Conservation (phyloP, 2,113 vertebrate genomes). For the Mungos mungo region DNA sequence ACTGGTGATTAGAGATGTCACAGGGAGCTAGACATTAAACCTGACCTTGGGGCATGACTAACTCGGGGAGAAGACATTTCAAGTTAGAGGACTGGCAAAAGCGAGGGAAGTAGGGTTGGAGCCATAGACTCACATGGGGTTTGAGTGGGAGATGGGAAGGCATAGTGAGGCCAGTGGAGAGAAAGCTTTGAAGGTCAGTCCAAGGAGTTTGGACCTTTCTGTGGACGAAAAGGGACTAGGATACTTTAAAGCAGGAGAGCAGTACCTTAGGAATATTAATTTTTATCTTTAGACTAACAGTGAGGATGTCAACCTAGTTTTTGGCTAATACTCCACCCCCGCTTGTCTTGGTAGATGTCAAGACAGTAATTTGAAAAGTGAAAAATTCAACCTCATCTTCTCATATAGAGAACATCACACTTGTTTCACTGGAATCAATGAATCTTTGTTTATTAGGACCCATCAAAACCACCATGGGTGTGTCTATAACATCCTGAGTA, state of each 20-base stretch:
- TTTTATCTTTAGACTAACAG: not conserved
- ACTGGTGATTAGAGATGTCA: not conserved
- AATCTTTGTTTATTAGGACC: not conserved
- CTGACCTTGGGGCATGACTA: not conserved
- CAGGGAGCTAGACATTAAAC: not conserved
- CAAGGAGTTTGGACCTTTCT: not conserved
- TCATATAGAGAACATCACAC: not conserved
- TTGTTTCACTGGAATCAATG: not conserved
- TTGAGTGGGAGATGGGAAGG: not conserved
- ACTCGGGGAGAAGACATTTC: not conserved
- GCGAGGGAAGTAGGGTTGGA: rapidly evolving
- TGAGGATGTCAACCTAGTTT: not conserved
- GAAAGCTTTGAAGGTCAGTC: not conserved
- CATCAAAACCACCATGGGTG: not conserved
- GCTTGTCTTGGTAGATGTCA: not conserved
- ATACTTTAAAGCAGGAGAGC: not conserved
- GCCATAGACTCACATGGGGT: not conserved
- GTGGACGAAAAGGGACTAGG: not conserved
- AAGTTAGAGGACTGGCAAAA: not conserved
- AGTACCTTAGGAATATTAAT: not conserved
- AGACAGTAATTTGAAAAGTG: not conserved
- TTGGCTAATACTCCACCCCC: not conserved
- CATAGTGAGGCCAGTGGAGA: not conserved
- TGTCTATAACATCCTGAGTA: not conserved
- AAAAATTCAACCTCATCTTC: not conserved